Percentiles rank a stretch among this genome's conserved stretches.
Conservation (phyloP, 2,888 invertebrate species). For the Gortyna flavago region DNA sequence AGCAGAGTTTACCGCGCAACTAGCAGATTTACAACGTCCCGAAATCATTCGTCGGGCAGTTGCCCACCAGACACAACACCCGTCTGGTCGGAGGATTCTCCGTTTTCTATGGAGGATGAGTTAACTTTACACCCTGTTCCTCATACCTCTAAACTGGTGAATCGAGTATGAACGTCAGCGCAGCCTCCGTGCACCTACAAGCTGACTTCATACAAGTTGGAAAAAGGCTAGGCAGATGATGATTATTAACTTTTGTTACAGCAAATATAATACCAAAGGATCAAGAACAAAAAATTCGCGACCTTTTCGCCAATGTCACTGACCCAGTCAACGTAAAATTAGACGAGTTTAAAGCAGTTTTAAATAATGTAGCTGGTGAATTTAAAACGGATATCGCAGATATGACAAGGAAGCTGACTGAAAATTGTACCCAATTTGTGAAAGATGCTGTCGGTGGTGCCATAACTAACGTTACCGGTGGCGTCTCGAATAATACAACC, state of each 20-base stretch:
- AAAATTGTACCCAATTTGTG: not conserved
- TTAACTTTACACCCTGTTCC: too few relatives aligned
- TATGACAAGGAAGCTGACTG: not conserved
- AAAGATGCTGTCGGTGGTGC: not conserved
- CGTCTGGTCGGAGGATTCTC: too few relatives aligned
- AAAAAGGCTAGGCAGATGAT: not conserved
- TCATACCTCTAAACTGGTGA: too few relatives aligned
- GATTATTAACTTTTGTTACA: not conserved
- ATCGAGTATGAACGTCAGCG: too few relatives aligned
- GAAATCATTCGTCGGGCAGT: too few relatives aligned
- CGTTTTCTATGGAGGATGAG: too few relatives aligned
- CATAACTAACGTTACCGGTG: not conserved
- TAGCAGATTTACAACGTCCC: too few relatives aligned
- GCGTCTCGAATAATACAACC: not conserved
- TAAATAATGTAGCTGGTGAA: not conserved
- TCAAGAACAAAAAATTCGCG: not conserved
- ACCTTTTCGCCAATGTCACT: not conserved
- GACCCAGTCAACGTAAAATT: not conserved
- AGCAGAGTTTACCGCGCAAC: too few relatives aligned
- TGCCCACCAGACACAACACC: too few relatives aligned
- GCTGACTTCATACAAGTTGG: not conserved
- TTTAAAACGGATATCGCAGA: not conserved
- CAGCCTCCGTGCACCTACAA: not conserved
- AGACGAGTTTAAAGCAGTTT: not conserved
- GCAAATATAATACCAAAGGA: not conserved